Evolutionary conservation across 2,888 invertebrate genomes (phyloP).

Genomic region (Microplitis deprimator): DNA sequence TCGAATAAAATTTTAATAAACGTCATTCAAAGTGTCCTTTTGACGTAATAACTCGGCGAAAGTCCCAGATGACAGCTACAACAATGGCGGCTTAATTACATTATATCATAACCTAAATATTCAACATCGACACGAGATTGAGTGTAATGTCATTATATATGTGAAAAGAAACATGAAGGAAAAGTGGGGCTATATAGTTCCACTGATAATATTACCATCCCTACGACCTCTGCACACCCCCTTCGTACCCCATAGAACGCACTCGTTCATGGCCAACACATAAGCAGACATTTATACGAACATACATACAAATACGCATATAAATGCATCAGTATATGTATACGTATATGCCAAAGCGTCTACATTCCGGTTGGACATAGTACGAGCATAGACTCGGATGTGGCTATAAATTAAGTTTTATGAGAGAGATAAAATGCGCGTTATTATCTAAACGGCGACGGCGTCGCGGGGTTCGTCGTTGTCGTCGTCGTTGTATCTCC

Average conservation of each 20-base stretch:
- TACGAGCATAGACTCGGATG: constrained; percentile 68
- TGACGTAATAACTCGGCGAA: constrained; percentile 33
- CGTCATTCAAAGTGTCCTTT: background rate
- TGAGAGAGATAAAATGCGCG: constrained; percentile 71
- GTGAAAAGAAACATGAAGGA: background rate
- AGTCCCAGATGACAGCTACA: constrained; percentile 40
- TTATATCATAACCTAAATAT: background rate
- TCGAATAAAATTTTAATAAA: background rate
- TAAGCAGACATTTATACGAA: constrained; percentile 10
- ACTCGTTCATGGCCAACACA: background rate
- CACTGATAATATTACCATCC: constrained; percentile 31
- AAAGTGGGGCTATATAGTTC: background rate
- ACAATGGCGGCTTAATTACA: constrained; percentile 4
- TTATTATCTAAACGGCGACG: constrained; percentile 71
- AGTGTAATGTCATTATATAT: background rate
- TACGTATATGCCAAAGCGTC: constrained; percentile 43
- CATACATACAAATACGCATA: background rate
- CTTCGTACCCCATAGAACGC: background rate
- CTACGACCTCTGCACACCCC: constrained; percentile 25
- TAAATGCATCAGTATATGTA: constrained; percentile 2
- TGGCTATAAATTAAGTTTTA: constrained; percentile 70
- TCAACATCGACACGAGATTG: background rate
- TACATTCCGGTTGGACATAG: constrained; percentile 64
- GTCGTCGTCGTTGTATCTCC: constrained; percentile 37
- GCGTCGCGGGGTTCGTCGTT: constrained; percentile 66